Evolutionary conservation across 2,797 vertebrate species (phyloP).

Genomic region (Ispidina lecontei): DNA sequence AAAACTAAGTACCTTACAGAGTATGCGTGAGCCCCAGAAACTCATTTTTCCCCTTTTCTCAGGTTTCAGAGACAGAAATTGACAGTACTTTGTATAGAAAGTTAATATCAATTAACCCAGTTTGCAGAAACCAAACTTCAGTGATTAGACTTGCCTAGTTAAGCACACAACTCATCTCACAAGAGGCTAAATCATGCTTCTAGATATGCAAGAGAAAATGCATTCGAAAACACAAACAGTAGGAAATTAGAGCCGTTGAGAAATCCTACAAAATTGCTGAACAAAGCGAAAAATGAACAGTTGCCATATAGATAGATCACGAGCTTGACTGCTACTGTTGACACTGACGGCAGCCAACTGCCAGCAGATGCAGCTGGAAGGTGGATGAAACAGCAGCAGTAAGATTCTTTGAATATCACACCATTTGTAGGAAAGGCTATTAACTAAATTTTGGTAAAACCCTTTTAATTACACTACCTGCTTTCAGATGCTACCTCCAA

Average conservation of each 20-base stretch:
- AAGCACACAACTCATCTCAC: not conserved
- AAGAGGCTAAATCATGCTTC: not conserved
- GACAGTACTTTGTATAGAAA: not conserved
- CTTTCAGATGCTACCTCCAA: not conserved
- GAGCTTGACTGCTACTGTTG: not conserved
- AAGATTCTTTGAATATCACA: not conserved
- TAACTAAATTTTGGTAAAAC: not conserved
- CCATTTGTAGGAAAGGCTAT: not conserved
- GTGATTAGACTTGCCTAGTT: not conserved
- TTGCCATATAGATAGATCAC: not conserved
- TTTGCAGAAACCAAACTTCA: not conserved
- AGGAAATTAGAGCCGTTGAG: not conserved
- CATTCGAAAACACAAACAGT: not conserved
- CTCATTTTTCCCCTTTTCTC: not conserved
- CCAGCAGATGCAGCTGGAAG: not conserved
- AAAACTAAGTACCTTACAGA: not conserved
- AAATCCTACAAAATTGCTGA: not conserved
- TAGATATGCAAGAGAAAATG: not conserved
- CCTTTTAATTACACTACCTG: not conserved
- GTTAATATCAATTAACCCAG: not conserved
- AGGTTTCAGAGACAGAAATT: not conserved
- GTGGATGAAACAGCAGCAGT: not conserved
- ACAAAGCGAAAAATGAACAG: not conserved
- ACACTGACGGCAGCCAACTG: not conserved
- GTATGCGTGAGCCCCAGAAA: not conserved